Base-by-base conservation (phyloP, 2,797 vertebrate species). In the Eidolon dupreanum region DNA sequence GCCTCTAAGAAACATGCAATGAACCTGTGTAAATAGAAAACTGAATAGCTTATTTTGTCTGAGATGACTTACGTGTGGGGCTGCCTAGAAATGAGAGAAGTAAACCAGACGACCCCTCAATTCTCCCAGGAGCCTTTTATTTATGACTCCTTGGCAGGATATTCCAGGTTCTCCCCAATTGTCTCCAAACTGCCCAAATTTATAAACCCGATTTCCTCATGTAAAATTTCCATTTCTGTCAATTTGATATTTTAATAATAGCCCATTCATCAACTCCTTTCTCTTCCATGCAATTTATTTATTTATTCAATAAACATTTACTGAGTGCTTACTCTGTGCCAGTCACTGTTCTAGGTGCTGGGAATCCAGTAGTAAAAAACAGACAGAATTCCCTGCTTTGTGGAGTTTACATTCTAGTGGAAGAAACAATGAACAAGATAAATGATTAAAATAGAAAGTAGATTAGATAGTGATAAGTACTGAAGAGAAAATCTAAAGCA, bases 31-130 rank as follows among this genome's bases (percentile, higher is more conserved):
- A 95, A 92, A 89, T 31, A 92, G 66, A 93, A 93, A 84, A 41
- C 53, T 68, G 81, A 92, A 96, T 73, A 78, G 36, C 74, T 73
- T 85, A 17, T 88, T 93, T 79, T 77, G 65, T 94, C 63, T 71
- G 8, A 24, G 53, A 43, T 88, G 26, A 79, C 63, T 73, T 81
- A 61, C 2, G 16, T 6, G 5, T 43, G 65, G 43, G 41, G 57
- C 19, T 81, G 59, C 16, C 77, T 84, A 81, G 59, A 92, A 84
- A 88, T 66, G 24, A 93, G 26, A 81, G 41, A 85, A 70, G 59
- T 88, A 20, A 75, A 83, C 46, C 81, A 95, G 53, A 85, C 81
- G 75, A 74, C 38, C 16, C 22, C 43, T 94, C 46, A 46, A 38
- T 38, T 49, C 28, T 93, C 66, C 87, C 61, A 66, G 49, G 59